A percentile compares a stretch with the other conserved stretches of the same genome.
Evolutionary conservation across 2,888 invertebrate genomes (phyloP).

Genomic region (Isoperla grammatica): DNA sequence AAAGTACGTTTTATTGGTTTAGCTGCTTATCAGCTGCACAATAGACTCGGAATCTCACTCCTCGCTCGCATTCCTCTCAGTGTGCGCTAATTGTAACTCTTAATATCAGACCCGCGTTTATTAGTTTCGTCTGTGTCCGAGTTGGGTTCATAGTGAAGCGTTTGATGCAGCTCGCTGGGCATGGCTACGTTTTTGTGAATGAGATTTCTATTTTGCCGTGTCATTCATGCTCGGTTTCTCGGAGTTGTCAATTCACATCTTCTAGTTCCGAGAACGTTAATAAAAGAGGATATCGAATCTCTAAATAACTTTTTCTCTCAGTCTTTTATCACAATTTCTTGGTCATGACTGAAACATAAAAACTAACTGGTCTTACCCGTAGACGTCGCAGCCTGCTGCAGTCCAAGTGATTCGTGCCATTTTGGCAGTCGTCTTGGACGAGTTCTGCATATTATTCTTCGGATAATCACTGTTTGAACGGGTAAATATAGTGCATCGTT

Average conservation of each 20-base stretch:
- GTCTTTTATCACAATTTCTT: slow-evolving; percentile 1
- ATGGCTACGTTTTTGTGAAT: slow-evolving; percentile 16
- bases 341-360: neutral
- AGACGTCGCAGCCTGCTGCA: too few relatives aligned
- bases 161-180: too few relatives aligned
- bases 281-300: slow-evolving; percentile 4
- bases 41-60: neutral
- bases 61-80: neutral
- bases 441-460: neutral
- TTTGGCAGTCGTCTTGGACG: slow-evolving; percentile 11
- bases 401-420: neutral
- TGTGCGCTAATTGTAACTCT: neutral
- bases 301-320: neutral
- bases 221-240: slow-evolving; percentile 8
- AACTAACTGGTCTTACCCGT: neutral
- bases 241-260: neutral
- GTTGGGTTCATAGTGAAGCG: too few relatives aligned
- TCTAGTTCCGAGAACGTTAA: neutral
- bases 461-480: neutral
- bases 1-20: too few relatives aligned
- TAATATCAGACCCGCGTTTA: too few relatives aligned
- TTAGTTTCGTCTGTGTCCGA: too few relatives aligned
- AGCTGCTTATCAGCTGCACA: too few relatives aligned
- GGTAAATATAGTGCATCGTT: slow-evolving; percentile 8
- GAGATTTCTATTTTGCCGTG: neutral